Percentiles rank a stretch among this genome's conserved stretches.
Evolutionary conservation across 2,888 invertebrate genomes (phyloP).

Genomic region (Chaitophorus viminalis): DNA sequence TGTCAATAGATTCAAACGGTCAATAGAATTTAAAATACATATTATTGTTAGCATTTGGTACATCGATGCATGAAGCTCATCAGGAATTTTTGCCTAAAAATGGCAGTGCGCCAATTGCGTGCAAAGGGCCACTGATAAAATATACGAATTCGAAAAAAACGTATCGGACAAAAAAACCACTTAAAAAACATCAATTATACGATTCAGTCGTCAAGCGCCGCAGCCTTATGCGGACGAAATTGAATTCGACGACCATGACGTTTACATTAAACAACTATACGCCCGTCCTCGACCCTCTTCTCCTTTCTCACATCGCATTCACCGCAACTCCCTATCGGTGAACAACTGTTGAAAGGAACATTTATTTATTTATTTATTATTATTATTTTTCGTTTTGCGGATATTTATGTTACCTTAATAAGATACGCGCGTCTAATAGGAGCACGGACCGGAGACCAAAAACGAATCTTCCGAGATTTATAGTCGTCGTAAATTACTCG

Average conservation of each 20-base stretch:
- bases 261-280: neutral
- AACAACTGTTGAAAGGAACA: neutral
- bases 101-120: too few species aligned
- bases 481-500: conserved; percentile 33
- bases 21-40: too few species aligned
- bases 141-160: neutral
- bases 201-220: neutral
- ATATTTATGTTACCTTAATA: conserved; percentile 55
- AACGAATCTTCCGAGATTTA: conserved; percentile 52
- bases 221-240: neutral
- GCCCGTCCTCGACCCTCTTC: neutral
- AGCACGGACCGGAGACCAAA: conserved; percentile 6
- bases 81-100: too few species aligned
- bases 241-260: conserved; percentile 2
- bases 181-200: conserved; percentile 23
- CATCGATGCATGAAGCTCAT: too few species aligned
- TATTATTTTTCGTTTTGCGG: neutral
- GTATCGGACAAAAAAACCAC: neutral
- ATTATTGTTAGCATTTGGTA: too few species aligned
- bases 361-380: too few species aligned
- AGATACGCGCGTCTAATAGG: conserved; percentile 23
- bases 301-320: neutral
- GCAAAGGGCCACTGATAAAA: neutral
- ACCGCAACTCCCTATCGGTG: neutral
- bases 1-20: too few species aligned